phyloP scores from a whole-genome alignment of 2,888 invertebrate species.

The Drosophila mimetica region DNA sequence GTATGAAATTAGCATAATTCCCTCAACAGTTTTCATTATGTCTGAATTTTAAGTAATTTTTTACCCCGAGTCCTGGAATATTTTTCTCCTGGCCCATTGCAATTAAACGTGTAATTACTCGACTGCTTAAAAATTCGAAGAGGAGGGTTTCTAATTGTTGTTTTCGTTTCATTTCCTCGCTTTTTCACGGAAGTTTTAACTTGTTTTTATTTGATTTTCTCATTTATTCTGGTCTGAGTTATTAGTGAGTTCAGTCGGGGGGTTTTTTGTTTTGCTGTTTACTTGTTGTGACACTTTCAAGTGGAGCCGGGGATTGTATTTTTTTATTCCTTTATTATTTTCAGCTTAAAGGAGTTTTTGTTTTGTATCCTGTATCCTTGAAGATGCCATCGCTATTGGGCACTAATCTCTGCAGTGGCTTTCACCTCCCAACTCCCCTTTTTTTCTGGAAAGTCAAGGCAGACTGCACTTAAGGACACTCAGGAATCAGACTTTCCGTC shows the following conservation, averaged over 20 bases:
- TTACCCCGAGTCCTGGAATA: conserved; percentile 39
- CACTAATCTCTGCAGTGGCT: conserved; percentile 57
- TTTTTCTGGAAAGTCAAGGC: conserved; percentile 33
- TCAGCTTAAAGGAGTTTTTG: conserved; percentile 33
- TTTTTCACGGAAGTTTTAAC: conserved; percentile 70
- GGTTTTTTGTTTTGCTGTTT: conserved; percentile 41
- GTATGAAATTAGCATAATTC: conserved; percentile 82
- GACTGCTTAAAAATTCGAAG: conserved; percentile 71
- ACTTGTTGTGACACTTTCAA: conserved; percentile 69
- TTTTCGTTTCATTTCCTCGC: conserved; percentile 40
- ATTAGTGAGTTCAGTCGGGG: conserved; percentile 54
- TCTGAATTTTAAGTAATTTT: conserved; percentile 74
- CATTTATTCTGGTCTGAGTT: conserved; percentile 57
- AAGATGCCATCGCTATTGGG: conserved; percentile 51
- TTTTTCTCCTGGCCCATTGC: conserved; percentile 64
- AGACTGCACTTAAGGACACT: conserved; percentile 67
- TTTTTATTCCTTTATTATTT: conserved; percentile 59
- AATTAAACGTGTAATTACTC: conserved; percentile 84
- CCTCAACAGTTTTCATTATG: conserved; percentile 70
- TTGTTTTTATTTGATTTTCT: conserved; percentile 49
- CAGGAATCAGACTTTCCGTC: conserved; percentile 44
- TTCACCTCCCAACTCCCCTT: not conserved
- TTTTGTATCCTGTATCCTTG: conserved; percentile 11
- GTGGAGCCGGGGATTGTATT: conserved; percentile 18
- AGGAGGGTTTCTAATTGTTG: conserved; percentile 38